These are phyloP conservation scores for Hetaerina titia DNA, from an alignment of 2,888 invertebrate species.

Conservation along the genomic window DNA sequence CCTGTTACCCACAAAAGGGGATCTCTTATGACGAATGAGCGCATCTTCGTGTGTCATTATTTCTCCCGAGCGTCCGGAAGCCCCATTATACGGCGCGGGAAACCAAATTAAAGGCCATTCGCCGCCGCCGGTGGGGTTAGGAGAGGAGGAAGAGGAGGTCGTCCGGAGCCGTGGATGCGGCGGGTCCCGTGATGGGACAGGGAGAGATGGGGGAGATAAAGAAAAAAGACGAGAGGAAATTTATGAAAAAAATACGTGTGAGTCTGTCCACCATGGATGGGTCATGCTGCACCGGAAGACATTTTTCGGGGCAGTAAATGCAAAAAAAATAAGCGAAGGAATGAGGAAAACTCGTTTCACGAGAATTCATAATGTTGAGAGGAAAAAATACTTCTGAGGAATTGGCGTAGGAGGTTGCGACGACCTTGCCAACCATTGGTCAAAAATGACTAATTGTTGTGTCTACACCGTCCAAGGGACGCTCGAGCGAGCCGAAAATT, in stretches of 20 bases:
- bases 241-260: not conserved
- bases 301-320: constrained; percentile 3
- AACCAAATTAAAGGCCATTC: constrained; percentile 48
- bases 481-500: not conserved
- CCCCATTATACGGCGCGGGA: constrained; percentile 44
- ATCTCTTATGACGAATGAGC: constrained; percentile 11
- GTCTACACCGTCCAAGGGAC: not conserved
- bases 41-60: constrained; percentile 12
- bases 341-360: constrained; percentile 42
- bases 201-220: not conserved
- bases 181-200: not conserved
- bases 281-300: constrained; percentile 41
- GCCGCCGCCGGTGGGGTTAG: constrained; percentile 21
- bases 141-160: constrained; percentile 9
- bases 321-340: not conserved
- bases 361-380: not conserved
- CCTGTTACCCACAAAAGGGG: not conserved
- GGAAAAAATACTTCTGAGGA: not conserved
- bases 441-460: constrained; percentile 49
- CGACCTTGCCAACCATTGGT: constrained; percentile 63
- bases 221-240: not conserved
- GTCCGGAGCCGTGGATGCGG: constrained; percentile 9
- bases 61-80: constrained; percentile 34
- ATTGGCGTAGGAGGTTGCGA: not conserved
- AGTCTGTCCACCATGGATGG: not conserved